These are phyloP conservation scores for Eurois occulta DNA, from an alignment of 2,888 invertebrate genomes.

Conservation along the genomic window DNA sequence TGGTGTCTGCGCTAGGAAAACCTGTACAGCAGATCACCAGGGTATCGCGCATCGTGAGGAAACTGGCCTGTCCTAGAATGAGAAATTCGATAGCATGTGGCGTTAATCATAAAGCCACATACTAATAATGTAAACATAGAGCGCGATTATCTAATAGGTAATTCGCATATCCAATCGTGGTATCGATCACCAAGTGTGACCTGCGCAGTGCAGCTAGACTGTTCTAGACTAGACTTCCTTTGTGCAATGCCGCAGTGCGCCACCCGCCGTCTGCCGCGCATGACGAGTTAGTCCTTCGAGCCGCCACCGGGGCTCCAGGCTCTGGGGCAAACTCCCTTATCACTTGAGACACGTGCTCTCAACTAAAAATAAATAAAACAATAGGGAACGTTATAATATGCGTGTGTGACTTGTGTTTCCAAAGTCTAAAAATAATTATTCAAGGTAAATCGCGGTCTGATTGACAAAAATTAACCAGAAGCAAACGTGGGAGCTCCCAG, in stretches of 20 bases:
- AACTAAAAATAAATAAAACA: no score
- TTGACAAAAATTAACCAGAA: not conserved
- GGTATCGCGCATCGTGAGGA: not conserved
- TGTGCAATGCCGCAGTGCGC: conserved; percentile 26
- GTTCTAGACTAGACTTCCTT: conserved; percentile 15
- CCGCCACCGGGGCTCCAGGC: not conserved
- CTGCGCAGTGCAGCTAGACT: conserved; percentile 24
- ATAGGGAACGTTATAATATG: no score
- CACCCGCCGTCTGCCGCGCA: not conserved
- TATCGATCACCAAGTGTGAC: conserved; percentile 15
- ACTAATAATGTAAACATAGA: no score
- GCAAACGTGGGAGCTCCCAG: not conserved
- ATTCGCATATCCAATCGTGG: not conserved
- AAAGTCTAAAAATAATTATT: no score
- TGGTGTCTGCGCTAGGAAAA: no score
- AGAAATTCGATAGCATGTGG: not conserved
- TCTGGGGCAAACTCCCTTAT: no score
- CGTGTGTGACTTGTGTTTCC: no score
- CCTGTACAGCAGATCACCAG: no score
- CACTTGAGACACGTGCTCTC: not conserved
- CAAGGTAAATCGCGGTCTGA: not conserved
- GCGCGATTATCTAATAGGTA: not conserved
- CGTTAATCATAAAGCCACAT: not conserved
- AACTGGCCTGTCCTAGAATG: not conserved
- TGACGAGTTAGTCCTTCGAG: not conserved